A percentile compares a stretch with the other conserved stretches of the same genome.
Evolutionary conservation across 2,797 vertebrate species (phyloP).

Genomic region (Hemitrygon akajei): DNA sequence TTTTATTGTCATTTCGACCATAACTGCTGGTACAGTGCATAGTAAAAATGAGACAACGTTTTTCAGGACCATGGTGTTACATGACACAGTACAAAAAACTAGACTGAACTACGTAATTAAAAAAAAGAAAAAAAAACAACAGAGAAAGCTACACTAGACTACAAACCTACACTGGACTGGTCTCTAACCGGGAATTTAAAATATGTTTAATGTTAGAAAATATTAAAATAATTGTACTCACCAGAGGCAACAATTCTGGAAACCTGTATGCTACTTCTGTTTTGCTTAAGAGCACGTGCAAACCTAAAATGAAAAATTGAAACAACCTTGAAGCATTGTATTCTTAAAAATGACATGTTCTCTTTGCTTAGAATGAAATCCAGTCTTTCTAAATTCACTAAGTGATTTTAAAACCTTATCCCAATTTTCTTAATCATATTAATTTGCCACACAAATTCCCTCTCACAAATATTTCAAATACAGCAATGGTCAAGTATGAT

Average conservation of each 20-base stretch:
- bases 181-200: background rate
- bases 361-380: background rate
- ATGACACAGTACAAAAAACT: too few species aligned
- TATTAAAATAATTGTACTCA: conserved; percentile 51
- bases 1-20: too few species aligned
- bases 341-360: background rate
- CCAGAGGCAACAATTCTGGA: conserved; percentile 86
- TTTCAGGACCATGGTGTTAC: too few species aligned
- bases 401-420: background rate
- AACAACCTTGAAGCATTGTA: background rate
- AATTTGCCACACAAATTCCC: background rate
- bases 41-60: too few species aligned
- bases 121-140: too few species aligned
- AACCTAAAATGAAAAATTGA: conserved; percentile 59
- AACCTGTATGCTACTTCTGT: conserved; percentile 83
- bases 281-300: conserved; percentile 88
- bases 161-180: too few species aligned
- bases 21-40: too few species aligned
- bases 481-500: background rate
- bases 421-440: background rate
- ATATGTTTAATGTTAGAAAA: background rate
- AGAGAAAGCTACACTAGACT: too few species aligned
- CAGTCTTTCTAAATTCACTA: background rate
- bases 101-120: too few species aligned
- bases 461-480: background rate